These are phyloP conservation scores for Euschistus heros DNA, from an alignment of 1,140 invertebrate species.

Conservation along the genomic window DNA sequence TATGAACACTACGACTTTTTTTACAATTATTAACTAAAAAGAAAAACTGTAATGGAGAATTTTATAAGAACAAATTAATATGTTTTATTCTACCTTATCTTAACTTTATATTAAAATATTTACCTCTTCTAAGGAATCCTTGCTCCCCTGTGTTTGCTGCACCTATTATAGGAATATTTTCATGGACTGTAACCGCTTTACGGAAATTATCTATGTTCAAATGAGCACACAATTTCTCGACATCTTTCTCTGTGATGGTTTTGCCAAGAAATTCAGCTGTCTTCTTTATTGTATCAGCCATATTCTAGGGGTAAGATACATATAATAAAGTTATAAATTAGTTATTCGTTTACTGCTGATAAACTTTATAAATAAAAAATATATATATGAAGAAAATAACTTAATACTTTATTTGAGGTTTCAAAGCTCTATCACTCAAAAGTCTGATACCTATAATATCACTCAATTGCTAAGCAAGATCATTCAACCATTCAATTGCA, in stretches of 20 bases:
- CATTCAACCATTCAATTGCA: neutral
- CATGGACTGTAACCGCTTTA: constrained; percentile 25
- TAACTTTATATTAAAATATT: neutral
- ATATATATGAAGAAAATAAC: neutral
- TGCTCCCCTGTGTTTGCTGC: constrained; percentile 27
- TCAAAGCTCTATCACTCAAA: too few species aligned
- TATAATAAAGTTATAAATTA: neutral
- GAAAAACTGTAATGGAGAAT: neutral
- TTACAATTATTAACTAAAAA: neutral
- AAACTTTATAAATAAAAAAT: neutral
- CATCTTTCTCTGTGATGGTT: constrained; percentile 40
- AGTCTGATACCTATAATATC: neutral
- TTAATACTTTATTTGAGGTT: neutral
- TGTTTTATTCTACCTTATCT: neutral
- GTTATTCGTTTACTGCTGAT: neutral
- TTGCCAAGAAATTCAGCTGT: constrained; percentile 60
- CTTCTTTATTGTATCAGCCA: constrained; percentile 48
- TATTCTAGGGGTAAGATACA: constrained; percentile 39
- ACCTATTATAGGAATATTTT: constrained; percentile 26
- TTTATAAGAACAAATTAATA: neutral
- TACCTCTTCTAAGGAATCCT: constrained; percentile 31
- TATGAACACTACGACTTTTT: neutral
- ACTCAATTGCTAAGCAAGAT: neutral
- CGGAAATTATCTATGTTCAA: constrained; percentile 38
- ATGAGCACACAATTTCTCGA: constrained; percentile 45